Evolutionary conservation across 2,888 invertebrate genomes (phyloP).

Genomic region (Hypselothyrea guttata): DNA sequence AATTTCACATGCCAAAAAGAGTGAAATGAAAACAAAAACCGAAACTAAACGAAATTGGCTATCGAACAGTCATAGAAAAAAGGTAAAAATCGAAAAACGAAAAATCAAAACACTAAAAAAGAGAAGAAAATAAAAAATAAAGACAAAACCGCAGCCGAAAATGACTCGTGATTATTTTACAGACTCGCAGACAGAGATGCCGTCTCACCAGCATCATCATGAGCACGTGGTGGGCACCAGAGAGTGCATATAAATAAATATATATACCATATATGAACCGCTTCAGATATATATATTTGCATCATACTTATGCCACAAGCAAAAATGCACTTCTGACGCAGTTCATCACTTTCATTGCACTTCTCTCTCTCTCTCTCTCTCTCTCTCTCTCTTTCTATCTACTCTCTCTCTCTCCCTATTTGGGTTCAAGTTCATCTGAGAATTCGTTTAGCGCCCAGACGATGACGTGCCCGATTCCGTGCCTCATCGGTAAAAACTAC

Average conservation of each 20-base stretch:
- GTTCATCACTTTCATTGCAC: constrained; percentile 31
- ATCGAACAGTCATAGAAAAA: constrained; percentile 3
- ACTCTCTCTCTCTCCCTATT: too few species aligned
- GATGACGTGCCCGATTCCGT: constrained; percentile 13
- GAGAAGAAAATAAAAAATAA: constrained; percentile 14
- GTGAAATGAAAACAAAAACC: constrained; percentile 25
- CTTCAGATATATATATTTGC: too few species aligned
- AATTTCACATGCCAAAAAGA: constrained; percentile 56
- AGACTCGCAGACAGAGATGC: constrained; percentile 20
- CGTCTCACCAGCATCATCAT: constrained; percentile 43
- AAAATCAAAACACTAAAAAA: constrained; percentile 8
- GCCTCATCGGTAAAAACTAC: constrained; percentile 44
- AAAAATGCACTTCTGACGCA: constrained; percentile 43
- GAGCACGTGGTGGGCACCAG: constrained; percentile 62
- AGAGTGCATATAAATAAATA: background rate
- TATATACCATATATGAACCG: background rate
- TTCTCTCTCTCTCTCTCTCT: background rate
- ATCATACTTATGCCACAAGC: constrained; percentile 13
- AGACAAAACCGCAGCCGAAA: constrained; percentile 34
- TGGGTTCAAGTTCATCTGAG: constrained; percentile 45
- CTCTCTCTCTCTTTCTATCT: background rate
- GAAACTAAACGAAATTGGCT: constrained; percentile 16
- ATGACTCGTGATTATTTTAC: constrained; percentile 66
- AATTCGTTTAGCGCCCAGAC: constrained; percentile 31
- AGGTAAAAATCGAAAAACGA: constrained; percentile 6